Percentiles rank a stretch among this genome's conserved stretches.
Conservation (phyloP, 2,797 vertebrate species). For the Lagodon rhomboides region DNA sequence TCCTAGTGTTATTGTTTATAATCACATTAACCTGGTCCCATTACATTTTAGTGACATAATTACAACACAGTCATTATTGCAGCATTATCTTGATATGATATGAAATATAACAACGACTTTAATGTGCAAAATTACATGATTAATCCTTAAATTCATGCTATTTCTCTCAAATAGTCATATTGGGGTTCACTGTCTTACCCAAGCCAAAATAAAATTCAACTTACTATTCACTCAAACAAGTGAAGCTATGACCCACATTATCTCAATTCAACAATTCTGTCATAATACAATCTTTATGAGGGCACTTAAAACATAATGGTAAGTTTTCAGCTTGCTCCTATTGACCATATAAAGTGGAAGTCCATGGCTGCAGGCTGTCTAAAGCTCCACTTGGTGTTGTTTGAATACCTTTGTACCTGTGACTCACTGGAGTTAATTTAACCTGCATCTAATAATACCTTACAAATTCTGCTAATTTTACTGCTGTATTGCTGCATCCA, state of each 20-base stretch:
- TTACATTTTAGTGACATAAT: background rate
- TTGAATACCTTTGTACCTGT: conserved; percentile 25
- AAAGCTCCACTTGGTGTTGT: conserved; percentile 17
- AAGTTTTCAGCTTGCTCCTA: background rate
- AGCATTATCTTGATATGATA: background rate
- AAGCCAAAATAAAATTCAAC: background rate
- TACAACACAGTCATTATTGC: background rate
- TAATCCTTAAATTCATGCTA: background rate
- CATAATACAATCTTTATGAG: background rate
- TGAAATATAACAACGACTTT: background rate
- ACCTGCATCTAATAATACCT: conserved; percentile 33
- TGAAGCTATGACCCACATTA: background rate
- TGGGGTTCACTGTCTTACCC: background rate
- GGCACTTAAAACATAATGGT: background rate
- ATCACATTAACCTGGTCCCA: background rate
- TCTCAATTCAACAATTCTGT: background rate
- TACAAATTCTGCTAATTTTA: conserved; percentile 23
- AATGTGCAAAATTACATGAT: background rate
- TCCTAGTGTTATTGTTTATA: background rate
- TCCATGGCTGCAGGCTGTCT: background rate
- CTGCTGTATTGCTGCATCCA: conserved; percentile 22
- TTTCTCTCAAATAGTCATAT: background rate
- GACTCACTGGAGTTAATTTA: conserved; percentile 21
- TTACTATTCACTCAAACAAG: background rate
- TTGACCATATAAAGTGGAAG: background rate